Conservation (phyloP, 2,113 vertebrate genomes). For the Mungos mungo region DNA sequence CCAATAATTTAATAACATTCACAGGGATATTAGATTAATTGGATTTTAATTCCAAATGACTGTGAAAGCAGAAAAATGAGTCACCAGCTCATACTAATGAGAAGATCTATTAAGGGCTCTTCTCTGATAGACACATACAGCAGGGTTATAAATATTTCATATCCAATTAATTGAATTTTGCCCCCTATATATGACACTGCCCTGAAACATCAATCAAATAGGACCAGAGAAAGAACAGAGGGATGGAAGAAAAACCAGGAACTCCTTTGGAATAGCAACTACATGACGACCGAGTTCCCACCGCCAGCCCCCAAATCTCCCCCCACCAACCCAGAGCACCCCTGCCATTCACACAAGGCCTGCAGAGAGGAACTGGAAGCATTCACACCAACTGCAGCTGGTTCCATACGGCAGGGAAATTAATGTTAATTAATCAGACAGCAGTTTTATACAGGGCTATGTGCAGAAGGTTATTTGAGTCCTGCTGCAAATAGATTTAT, state of each 20-base stretch:
- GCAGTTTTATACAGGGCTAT: slow-evolving; percentile 83
- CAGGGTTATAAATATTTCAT: slow-evolving; percentile 93
- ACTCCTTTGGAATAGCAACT: slow-evolving; percentile 74
- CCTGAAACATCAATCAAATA: slow-evolving; percentile 86
- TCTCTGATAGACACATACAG: slow-evolving; percentile 89
- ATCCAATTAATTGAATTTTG: slow-evolving; percentile 91
- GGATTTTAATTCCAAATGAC: slow-evolving; percentile 91
- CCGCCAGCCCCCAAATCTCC: not conserved
- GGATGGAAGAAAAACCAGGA: slow-evolving; percentile 55
- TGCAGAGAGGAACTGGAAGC: slow-evolving; percentile 76
- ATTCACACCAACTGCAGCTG: slow-evolving; percentile 83
- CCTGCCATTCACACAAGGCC: slow-evolving; percentile 69
- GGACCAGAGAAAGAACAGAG: slow-evolving; percentile 70
- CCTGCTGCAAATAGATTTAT: slow-evolving; percentile 85
- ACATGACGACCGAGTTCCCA: not conserved
- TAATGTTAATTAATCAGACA: slow-evolving; percentile 90
- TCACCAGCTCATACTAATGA: slow-evolving; percentile 95
- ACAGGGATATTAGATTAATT: slow-evolving; percentile 91
- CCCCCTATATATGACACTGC: slow-evolving; percentile 85
- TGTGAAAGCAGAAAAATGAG: slow-evolving; percentile 93
- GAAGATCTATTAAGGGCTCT: slow-evolving; percentile 93
- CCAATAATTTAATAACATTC: slow-evolving; percentile 90
- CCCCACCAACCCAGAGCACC: not conserved
- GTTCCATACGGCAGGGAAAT: slow-evolving; percentile 86
- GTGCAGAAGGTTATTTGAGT: slow-evolving; percentile 83